A percentile compares a stretch with the other conserved stretches of the same genome.
Conservation (phyloP, 2,888 invertebrate species). For the Eucera pruinosa region DNA sequence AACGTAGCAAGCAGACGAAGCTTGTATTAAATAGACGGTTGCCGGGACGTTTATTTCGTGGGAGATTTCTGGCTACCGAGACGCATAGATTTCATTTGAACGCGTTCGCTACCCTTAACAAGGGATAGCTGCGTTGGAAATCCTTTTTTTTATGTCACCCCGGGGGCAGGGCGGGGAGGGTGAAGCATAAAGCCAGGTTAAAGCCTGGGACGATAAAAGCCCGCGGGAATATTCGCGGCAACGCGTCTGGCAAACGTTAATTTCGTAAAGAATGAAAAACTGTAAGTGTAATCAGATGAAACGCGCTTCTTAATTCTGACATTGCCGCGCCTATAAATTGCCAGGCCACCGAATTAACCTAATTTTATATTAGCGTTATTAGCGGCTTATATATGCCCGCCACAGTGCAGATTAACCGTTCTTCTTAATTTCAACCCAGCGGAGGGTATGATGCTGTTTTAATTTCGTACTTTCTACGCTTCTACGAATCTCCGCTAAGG, state of each 20-base stretch:
- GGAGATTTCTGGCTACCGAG: neutral
- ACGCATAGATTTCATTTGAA: constrained; percentile 8
- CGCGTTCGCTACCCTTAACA: constrained; percentile 3
- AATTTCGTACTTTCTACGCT: neutral
- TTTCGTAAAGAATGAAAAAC: constrained; percentile 47
- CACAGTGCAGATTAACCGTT: constrained; percentile 7
- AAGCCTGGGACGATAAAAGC: constrained; percentile 26
- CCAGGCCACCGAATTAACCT: constrained; percentile 44
- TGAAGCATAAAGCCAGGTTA: constrained; percentile 7
- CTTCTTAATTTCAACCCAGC: constrained; percentile 28
- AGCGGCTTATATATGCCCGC: constrained; percentile 10
- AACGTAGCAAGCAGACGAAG: no score
- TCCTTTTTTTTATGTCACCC: constrained; percentile 4
- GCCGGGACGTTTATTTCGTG: no score
- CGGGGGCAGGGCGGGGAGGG: no score
- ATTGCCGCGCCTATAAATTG: constrained; percentile 35
- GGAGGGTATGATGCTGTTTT: constrained; percentile 8
- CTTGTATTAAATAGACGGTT: no score
- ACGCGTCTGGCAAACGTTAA: constrained; percentile 36
- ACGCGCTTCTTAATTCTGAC: constrained; percentile 43
- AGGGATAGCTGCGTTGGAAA: constrained; percentile 4
- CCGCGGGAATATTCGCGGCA: neutral
- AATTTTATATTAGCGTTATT: constrained; percentile 44
- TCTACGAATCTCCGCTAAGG: neutral
- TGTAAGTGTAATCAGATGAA: constrained; percentile 31